These are phyloP conservation scores for Vanacampus margaritifer DNA, from an alignment of 2,113 vertebrate genomes.

Conservation along the genomic window DNA sequence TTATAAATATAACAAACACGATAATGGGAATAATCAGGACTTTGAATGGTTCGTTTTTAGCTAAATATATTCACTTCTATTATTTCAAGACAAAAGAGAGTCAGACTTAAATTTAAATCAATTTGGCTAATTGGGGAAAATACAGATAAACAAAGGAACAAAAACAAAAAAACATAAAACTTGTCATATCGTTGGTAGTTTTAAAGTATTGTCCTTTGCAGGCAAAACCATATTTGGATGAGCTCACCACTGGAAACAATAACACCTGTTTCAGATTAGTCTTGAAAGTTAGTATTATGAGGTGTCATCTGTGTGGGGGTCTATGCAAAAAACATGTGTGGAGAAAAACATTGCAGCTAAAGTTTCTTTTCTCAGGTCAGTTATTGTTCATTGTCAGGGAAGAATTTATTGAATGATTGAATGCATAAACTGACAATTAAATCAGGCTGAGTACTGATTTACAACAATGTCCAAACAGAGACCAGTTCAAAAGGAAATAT, in stretches of 20 bases:
- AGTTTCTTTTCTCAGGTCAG: conserved; percentile 1
- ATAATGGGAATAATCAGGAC: too few relatives aligned
- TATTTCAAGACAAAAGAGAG: not conserved
- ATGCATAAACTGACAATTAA: not conserved
- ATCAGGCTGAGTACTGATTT: too few relatives aligned
- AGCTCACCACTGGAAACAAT: not conserved
- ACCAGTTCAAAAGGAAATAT: too few relatives aligned
- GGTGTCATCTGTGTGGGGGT: conserved; percentile 1
- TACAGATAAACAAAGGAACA: not conserved
- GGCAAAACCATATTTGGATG: not conserved
- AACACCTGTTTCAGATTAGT: conserved; percentile 9
- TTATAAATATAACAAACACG: not conserved
- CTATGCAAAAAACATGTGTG: not conserved
- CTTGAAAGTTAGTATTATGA: conserved; percentile 2
- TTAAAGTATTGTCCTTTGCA: not conserved
- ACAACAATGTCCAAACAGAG: too few relatives aligned
- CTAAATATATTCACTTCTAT: not conserved
- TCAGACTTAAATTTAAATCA: too few relatives aligned
- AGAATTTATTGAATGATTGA: not conserved
- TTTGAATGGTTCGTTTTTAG: not conserved
- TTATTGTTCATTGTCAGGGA: not conserved
- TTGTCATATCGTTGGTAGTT: not conserved
- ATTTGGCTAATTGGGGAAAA: not conserved
- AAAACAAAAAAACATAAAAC: not conserved
- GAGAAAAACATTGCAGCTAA: not conserved